Evolutionary conservation across 2,888 invertebrate genomes (phyloP), one percentile per base, ranked within the genome.

Genomic region (Spilarctia lutea): DNA sequence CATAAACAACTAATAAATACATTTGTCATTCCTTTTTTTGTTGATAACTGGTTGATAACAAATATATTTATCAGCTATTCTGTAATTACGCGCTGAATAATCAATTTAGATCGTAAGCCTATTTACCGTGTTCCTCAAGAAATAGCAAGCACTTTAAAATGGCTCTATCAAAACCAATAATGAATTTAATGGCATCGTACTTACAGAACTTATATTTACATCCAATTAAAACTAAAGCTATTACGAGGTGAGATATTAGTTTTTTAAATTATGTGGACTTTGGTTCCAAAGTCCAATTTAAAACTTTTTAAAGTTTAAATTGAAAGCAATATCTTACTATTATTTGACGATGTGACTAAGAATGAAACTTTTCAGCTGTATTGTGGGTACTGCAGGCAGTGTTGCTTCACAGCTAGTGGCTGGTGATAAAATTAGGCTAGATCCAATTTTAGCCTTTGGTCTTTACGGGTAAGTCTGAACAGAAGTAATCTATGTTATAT

Each of bases 211-310:
- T 98, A 70, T 98, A 97, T 89, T 96, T 96, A 78, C 96, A 97
- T 92, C 98, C 98, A 0, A 95, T 98, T 73, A 97, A 96, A 89
- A 98, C 98, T 2, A 98, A 98, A 95, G 97, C 98, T 60, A 93
- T 98, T 72, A 98, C 97, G 76, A 98, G 98, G 98, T 98, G 96
- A 96, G 93, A 52, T 35, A 65, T 68, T 65, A 69, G 7, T 71
- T 45, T 42, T n/a, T 71, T 33, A 10, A 70, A 60, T n/a, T 68
- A 45, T 52, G 27, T 20, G 65, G 77, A 79, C 75, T 80, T 77
- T 65, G 42, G 69, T 77, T 84, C 77, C 81, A 80, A 84, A 84
- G 83, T 85, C 77, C 74, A 83, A 72, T 42, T 75, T 68, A n/a
- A 35, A 67, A 66, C 65, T 39, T 35, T 65, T 7, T 30, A n/a